Conservation (phyloP, 2,888 invertebrate species). For the Lycophotia porphyrea region DNA sequence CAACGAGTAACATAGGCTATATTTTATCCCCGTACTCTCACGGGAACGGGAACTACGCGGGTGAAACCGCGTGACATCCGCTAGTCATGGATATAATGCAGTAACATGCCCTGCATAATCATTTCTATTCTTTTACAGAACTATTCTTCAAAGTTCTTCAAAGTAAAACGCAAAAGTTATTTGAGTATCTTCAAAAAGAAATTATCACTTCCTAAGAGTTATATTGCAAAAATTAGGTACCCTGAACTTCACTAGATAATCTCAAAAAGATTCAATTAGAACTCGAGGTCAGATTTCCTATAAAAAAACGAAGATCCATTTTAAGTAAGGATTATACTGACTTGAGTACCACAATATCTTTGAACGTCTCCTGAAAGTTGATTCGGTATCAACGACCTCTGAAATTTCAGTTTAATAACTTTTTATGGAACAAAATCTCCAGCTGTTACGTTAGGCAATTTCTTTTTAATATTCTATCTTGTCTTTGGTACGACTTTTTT, state of each 20-base stretch:
- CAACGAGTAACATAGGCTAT: no score
- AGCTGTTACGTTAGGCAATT: slow-evolving; percentile 44
- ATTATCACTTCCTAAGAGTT: background rate
- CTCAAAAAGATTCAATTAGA: background rate
- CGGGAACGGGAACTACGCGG: no score
- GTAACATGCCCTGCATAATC: background rate
- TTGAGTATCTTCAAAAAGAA: background rate
- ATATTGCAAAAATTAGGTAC: background rate
- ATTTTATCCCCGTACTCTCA: no score
- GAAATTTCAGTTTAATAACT: slow-evolving; percentile 44
- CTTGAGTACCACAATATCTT: slow-evolving; percentile 8
- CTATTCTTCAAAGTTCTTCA: background rate
- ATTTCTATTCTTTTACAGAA: background rate
- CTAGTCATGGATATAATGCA: no score
- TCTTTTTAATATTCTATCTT: slow-evolving; percentile 42
- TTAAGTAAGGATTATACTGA: background rate
- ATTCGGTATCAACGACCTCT: slow-evolving; percentile 15
- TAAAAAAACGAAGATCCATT: slow-evolving; percentile 1
- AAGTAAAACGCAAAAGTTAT: background rate
- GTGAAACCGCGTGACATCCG: no score
- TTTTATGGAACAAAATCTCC: slow-evolving; percentile 26
- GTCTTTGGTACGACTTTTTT: slow-evolving; percentile 20
- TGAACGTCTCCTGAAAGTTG: slow-evolving; percentile 8
- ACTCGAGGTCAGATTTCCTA: background rate
- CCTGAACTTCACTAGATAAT: background rate